A percentile compares a stretch with the other conserved stretches of the same genome.
These are phyloP conservation scores for Allacma fusca DNA, from an alignment of 2,888 invertebrate genomes.

Conservation along the genomic window DNA sequence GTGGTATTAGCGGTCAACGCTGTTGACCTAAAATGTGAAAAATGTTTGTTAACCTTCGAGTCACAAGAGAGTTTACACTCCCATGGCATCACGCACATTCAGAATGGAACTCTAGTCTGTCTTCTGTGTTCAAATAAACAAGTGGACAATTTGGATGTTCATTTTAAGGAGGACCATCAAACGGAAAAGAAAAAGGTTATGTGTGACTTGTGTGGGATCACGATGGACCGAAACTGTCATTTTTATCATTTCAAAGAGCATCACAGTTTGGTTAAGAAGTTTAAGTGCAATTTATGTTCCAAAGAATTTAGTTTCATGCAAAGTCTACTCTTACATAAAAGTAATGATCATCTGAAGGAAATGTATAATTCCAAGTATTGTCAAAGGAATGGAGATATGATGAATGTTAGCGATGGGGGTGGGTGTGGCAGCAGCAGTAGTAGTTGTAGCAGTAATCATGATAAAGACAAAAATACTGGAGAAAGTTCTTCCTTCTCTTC, in stretches of 20 bases:
- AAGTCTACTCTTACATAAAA: slow-evolving; percentile 22
- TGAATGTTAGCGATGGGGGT: background rate
- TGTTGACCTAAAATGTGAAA: background rate
- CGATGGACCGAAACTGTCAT: slow-evolving; percentile 2
- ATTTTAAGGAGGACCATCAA: slow-evolving; percentile 18
- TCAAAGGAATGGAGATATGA: slow-evolving; percentile 32
- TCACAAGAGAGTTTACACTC: background rate
- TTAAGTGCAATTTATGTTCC: slow-evolving; percentile 18
- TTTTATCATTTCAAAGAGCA: slow-evolving; percentile 29
- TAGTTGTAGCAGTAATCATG: background rate
- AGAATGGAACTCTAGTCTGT: slow-evolving; percentile 13
- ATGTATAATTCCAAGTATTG: slow-evolving; percentile 27
- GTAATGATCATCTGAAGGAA: slow-evolving; percentile 28
- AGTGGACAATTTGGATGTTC: slow-evolving; percentile 19
- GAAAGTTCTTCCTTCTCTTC: background rate
- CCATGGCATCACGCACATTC: slow-evolving; percentile 6
- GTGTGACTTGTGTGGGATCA: background rate
- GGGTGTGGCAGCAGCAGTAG: background rate
- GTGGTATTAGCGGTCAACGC: background rate
- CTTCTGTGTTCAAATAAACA: slow-evolving; percentile 28
- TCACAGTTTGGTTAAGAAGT: slow-evolving; percentile 9
- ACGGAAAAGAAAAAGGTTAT: slow-evolving; percentile 18
- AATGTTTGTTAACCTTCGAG: background rate
- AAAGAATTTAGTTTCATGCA: slow-evolving; percentile 21
- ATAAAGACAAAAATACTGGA: background rate